These are phyloP conservation scores for Electrona antarctica DNA, from an alignment of 2,113 vertebrate species.

Conservation along the genomic window DNA sequence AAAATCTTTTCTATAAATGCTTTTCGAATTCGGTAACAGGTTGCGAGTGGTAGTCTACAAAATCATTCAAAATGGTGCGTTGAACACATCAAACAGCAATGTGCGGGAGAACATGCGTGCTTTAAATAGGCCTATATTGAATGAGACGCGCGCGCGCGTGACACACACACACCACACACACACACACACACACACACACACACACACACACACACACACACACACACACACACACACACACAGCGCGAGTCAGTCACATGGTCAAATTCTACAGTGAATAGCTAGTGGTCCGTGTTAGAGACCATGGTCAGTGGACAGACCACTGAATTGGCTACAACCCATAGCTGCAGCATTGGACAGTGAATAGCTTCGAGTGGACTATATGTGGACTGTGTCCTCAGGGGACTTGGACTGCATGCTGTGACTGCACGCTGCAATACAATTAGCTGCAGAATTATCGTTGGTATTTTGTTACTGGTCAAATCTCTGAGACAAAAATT, in stretches of 20 bases:
- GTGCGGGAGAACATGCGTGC: conserved; percentile 15
- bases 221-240: neutral
- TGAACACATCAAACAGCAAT: neutral
- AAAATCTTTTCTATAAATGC: too few species aligned
- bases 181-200: too few species aligned
- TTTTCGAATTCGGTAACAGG: too few species aligned
- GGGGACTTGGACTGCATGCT: conserved; percentile 28
- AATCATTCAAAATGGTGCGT: neutral
- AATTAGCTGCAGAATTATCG: conserved; percentile 2
- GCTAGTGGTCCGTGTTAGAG: neutral
- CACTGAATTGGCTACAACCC: conserved; percentile 3
- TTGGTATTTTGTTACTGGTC: neutral
- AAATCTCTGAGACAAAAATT: neutral
- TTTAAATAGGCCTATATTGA: neutral
- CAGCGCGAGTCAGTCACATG: neutral
- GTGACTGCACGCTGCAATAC: conserved; percentile 14
- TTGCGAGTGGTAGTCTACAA: too few species aligned
- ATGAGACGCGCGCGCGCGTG: neutral
- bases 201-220: too few species aligned
- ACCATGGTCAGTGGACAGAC: neutral
- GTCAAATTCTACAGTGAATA: conserved; percentile 8
- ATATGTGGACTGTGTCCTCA: conserved; percentile 48
- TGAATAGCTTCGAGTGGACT: conserved; percentile 1
- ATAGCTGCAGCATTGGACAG: conserved; percentile 6
- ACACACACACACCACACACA: neutral